Percentiles rank a stretch among this genome's conserved stretches.
phyloP scores from a whole-genome alignment of 2,888 invertebrate genomes.

The Thymelicus lineola region DNA sequence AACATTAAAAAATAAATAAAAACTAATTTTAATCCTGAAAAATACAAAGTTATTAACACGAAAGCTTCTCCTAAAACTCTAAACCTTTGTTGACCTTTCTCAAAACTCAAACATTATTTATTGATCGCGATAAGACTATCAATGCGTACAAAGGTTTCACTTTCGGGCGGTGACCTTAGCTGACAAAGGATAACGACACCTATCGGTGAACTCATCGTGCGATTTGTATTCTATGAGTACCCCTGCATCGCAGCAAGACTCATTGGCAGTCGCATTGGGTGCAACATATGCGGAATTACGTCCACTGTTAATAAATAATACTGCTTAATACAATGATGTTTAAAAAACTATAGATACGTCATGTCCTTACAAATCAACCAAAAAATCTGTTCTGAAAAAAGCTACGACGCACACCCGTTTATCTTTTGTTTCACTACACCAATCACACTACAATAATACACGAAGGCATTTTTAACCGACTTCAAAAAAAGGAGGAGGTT shows the following conservation, averaged over 20 bases:
- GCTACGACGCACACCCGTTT: too few relatives aligned
- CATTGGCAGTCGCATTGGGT: slow-evolving; percentile 23
- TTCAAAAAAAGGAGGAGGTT: too few relatives aligned
- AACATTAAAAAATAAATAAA: background rate
- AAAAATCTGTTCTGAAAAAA: too few relatives aligned
- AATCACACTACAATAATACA: too few relatives aligned
- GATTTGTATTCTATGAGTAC: slow-evolving; percentile 27
- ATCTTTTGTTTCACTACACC: too few relatives aligned
- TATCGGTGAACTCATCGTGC: slow-evolving; percentile 36
- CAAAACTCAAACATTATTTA: slow-evolving; percentile 26
- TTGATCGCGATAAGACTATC: slow-evolving; percentile 25
- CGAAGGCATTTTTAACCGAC: too few relatives aligned
- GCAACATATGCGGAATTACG: slow-evolving; percentile 27
- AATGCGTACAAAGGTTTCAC: slow-evolving; percentile 30
- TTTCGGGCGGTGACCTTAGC: slow-evolving; percentile 59
- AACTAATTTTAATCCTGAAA: too few relatives aligned
- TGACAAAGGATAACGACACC: slow-evolving; percentile 59
- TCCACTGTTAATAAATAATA: slow-evolving; percentile 11
- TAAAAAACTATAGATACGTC: too few relatives aligned
- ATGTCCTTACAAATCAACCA: too few relatives aligned
- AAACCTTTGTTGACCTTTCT: slow-evolving; percentile 19
- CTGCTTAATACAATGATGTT: background rate
- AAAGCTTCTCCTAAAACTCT: slow-evolving; percentile 2
- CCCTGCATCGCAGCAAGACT: slow-evolving; percentile 19
- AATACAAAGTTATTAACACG: too few relatives aligned